Conservation (phyloP, 2,113 vertebrate genomes). For the Symphodus melops region DNA sequence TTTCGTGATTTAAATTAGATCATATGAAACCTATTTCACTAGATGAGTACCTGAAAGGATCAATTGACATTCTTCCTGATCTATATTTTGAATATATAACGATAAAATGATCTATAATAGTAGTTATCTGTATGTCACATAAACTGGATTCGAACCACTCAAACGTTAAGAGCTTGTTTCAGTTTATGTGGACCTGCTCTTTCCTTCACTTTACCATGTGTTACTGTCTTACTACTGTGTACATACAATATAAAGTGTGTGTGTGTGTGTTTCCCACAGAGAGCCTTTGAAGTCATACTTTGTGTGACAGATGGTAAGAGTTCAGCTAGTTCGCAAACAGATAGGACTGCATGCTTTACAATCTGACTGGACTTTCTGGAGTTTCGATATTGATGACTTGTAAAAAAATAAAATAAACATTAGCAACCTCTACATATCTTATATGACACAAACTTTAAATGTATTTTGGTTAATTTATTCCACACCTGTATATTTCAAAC, state of each 20-base stretch:
- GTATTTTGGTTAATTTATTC: background rate
- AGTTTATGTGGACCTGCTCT: background rate
- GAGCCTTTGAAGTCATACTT: slow-evolving; percentile 11
- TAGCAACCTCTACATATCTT: background rate
- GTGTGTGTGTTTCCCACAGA: slow-evolving; percentile 19
- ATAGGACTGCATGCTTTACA: background rate
- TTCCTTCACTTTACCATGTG: background rate
- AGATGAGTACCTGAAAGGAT: too few species aligned
- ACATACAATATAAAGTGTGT: background rate
- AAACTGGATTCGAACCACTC: background rate
- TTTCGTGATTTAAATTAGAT: too few species aligned
- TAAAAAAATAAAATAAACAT: background rate
- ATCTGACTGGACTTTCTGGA: background rate
- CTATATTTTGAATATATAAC: background rate
- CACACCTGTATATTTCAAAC: background rate
- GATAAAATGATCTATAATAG: background rate
- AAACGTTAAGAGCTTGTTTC: background rate
- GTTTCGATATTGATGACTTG: slow-evolving; percentile 34
- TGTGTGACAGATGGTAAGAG: slow-evolving; percentile 40
- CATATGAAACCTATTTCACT: too few species aligned
- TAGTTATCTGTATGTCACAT: too few species aligned
- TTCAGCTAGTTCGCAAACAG: slow-evolving; percentile 29
- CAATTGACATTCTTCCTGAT: background rate
- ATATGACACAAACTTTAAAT: background rate
- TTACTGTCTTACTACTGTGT: background rate